Evolutionary conservation across 2,888 invertebrate species (phyloP).

Genomic region (Epinotia brunnichana): DNA sequence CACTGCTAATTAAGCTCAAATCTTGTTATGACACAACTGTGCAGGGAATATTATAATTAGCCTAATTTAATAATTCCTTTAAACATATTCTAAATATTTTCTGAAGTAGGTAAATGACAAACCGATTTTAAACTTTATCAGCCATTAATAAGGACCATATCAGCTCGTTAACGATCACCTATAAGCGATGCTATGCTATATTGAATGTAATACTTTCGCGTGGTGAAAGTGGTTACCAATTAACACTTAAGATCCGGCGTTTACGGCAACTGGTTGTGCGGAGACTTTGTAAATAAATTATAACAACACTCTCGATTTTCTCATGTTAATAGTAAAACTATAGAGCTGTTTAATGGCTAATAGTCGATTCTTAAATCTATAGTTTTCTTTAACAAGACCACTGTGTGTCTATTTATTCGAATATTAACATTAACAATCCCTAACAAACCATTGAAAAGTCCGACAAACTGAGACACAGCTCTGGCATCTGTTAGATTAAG

Average conservation of each 20-base stretch:
- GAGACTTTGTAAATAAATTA: constrained; percentile 37
- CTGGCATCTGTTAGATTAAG: too few species aligned
- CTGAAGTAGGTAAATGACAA: background rate
- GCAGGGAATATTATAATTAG: background rate
- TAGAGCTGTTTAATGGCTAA: background rate
- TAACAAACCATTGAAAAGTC: too few species aligned
- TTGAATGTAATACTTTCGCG: constrained; percentile 40
- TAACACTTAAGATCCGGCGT: constrained; percentile 41
- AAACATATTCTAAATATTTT: background rate
- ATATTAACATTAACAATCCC: too few species aligned
- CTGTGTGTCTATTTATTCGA: too few species aligned
- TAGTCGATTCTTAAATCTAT: too few species aligned
- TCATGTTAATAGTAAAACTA: constrained; percentile 8
- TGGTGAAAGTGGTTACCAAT: constrained; percentile 43
- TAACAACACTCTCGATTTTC: constrained; percentile 34
- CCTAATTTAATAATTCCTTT: constrained; percentile 7
- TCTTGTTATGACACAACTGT: background rate
- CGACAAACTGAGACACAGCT: too few species aligned
- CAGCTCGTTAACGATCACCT: constrained; percentile 36
- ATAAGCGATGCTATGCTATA: constrained; percentile 38
- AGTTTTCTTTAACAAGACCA: too few species aligned
- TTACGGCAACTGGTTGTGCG: constrained; percentile 33
- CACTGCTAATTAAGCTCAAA: background rate
- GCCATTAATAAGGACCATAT: constrained; percentile 25
- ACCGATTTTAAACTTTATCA: constrained; percentile 13